Evolutionary conservation across 2,797 vertebrate genomes (phyloP).

Genomic region (Smutsia gigantea): DNA sequence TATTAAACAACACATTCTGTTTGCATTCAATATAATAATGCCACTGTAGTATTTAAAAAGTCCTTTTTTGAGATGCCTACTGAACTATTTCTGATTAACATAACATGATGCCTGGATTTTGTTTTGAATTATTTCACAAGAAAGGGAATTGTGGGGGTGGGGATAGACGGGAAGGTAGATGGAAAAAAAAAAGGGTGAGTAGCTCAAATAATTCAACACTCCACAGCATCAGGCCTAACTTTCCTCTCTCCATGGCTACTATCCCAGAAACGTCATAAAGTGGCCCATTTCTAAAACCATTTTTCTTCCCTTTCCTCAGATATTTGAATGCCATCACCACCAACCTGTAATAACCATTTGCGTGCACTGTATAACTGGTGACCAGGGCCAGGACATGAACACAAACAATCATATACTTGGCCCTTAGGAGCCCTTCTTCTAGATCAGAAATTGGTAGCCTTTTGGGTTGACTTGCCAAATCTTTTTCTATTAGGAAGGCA

Average conservation of each 20-base stretch:
- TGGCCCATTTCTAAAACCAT: background rate
- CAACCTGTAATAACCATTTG: slow-evolving; percentile 38
- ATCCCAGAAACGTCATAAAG: slow-evolving; percentile 25
- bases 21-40: too few species aligned
- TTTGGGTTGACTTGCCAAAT: slow-evolving; percentile 20
- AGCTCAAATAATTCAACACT: slow-evolving; percentile 57
- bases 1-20: too few species aligned
- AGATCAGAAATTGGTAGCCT: slow-evolving; percentile 29
- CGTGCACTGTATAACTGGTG: background rate
- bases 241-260: slow-evolving; percentile 27
- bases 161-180: too few species aligned
- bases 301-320: slow-evolving; percentile 35
- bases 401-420: background rate
- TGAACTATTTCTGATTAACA: too few species aligned
- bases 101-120: too few species aligned
- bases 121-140: too few species aligned
- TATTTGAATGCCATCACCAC: slow-evolving; percentile 34
- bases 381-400: background rate
- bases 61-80: too few species aligned
- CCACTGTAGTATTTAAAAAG: too few species aligned
- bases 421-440: background rate
- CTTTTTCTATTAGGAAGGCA: background rate
- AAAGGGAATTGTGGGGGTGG: too few species aligned
- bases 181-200: slow-evolving; percentile 79
- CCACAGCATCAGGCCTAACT: slow-evolving; percentile 42